Evolutionary conservation across 2,888 invertebrate genomes (phyloP).

Genomic region (Noctua comes): DNA sequence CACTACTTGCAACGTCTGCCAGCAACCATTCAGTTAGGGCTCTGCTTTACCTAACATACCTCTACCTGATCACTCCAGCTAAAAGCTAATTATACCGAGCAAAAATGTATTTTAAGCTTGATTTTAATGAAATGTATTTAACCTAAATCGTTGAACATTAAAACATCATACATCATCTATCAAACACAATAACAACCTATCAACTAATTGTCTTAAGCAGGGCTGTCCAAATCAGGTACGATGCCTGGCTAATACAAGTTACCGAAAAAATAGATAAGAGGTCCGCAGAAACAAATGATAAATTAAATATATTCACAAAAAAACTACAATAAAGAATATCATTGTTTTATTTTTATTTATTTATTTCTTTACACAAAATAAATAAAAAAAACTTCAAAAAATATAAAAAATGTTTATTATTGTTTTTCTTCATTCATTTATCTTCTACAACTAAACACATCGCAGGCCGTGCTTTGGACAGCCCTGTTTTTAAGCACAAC

Average conservation of each 20-base stretch:
- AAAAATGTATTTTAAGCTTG: background rate
- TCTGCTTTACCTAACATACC: background rate
- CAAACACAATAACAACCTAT: conserved; percentile 1
- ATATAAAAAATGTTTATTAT: too few relatives aligned
- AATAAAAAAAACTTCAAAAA: too few relatives aligned
- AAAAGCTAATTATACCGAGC: too few relatives aligned
- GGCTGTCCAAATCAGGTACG: background rate
- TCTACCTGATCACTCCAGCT: background rate
- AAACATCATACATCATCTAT: conserved; percentile 2
- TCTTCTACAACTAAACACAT: background rate
- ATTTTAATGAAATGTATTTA: background rate
- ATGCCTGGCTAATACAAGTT: background rate
- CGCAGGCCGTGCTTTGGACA: background rate
- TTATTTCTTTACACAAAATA: too few relatives aligned
- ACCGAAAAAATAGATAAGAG: background rate
- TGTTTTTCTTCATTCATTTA: too few relatives aligned
- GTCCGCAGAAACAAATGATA: background rate
- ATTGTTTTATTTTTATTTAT: background rate
- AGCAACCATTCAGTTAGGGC: background rate
- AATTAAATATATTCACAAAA: background rate
- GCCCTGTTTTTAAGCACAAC: background rate
- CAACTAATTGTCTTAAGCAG: background rate
- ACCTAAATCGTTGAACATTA: background rate
- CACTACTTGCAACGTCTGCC: background rate
- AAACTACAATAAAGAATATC: background rate